phyloP scores from a whole-genome alignment of 1,140 invertebrate species.

The Lordiphosa mommai region DNA sequence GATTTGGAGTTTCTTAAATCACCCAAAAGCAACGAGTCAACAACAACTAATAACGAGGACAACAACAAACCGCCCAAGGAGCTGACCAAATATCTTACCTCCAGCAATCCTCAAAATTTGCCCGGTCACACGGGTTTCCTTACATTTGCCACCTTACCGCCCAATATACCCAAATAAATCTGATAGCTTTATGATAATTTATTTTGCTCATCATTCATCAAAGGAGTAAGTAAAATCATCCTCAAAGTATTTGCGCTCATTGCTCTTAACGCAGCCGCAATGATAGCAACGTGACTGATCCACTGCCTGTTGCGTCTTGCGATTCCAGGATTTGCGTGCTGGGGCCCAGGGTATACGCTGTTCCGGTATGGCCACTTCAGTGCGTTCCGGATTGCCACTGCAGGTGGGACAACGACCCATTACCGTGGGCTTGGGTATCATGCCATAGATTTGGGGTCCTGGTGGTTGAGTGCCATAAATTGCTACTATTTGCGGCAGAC shows the following conservation, averaged over 20 bases:
- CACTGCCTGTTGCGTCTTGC: constrained; percentile 29
- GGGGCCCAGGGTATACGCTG: constrained; percentile 80
- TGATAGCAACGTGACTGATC: constrained; percentile 54
- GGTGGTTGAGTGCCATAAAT: constrained; percentile 56
- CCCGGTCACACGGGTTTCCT: constrained; percentile 97
- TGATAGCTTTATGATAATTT: constrained; percentile 15
- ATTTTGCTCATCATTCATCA: constrained; percentile 42
- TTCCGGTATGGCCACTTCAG: constrained; percentile 74
- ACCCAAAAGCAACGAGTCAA: constrained; percentile 78
- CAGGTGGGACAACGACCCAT: constrained; percentile 67
- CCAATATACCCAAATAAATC: constrained; percentile 79
- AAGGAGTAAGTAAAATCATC: constrained; percentile 42
- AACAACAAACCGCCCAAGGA: constrained; percentile 76
- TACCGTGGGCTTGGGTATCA: constrained; percentile 42
- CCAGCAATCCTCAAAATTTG: constrained; percentile 84
- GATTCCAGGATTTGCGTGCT: constrained; percentile 61
- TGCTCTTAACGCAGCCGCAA: constrained; percentile 43
- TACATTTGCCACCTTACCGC: constrained; percentile 92
- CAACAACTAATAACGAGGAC: constrained; percentile 20
- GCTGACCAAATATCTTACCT: constrained; percentile 84
- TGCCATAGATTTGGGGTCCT: constrained; percentile 46
- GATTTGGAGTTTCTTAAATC: constrained; percentile 84
- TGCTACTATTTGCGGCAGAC: constrained; percentile 58
- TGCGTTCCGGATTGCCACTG: constrained; percentile 67
- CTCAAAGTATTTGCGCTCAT: constrained; percentile 44